A percentile compares a stretch with the other conserved stretches of the same genome.
Conservation (phyloP, 2,797 vertebrate species). For the Scolopax rusticola region DNA sequence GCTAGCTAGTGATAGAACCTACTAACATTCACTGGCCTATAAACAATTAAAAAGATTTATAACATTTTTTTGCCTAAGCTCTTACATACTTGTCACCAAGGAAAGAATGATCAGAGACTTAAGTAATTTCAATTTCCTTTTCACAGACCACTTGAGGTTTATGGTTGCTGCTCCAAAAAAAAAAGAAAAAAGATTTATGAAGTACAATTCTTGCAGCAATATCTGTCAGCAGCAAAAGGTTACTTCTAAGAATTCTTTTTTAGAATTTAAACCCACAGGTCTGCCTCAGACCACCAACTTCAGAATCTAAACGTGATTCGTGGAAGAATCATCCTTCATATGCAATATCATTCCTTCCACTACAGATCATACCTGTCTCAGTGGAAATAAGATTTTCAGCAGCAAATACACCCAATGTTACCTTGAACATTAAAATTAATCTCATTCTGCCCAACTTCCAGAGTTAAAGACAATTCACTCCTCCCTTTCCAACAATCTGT, state of each 20-base stretch:
- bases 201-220: not conserved
- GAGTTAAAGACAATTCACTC: not conserved
- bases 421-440: not conserved
- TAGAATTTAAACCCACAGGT: not conserved
- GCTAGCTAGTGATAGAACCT: not conserved
- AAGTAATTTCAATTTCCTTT: slow-evolving; percentile 35
- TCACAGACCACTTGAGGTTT: slow-evolving; percentile 22
- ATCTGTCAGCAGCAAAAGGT: not conserved
- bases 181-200: not conserved
- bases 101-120: slow-evolving; percentile 27
- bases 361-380: not conserved
- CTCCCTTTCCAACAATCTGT: not conserved
- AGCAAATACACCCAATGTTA: not conserved
- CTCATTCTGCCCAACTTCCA: not conserved
- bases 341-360: not conserved
- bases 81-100: slow-evolving; percentile 20
- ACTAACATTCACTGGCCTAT: not conserved
- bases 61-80: not conserved
- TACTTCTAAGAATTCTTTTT: not conserved
- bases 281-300: not conserved
- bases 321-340: not conserved
- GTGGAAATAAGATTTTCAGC: not conserved
- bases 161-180: not conserved
- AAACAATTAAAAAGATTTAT: slow-evolving; percentile 12
- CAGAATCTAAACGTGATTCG: not conserved